A percentile compares a stretch with the other conserved stretches of the same genome.
Evolutionary conservation across 2,888 invertebrate species (phyloP).

Genomic region (Tenthredo amoena): DNA sequence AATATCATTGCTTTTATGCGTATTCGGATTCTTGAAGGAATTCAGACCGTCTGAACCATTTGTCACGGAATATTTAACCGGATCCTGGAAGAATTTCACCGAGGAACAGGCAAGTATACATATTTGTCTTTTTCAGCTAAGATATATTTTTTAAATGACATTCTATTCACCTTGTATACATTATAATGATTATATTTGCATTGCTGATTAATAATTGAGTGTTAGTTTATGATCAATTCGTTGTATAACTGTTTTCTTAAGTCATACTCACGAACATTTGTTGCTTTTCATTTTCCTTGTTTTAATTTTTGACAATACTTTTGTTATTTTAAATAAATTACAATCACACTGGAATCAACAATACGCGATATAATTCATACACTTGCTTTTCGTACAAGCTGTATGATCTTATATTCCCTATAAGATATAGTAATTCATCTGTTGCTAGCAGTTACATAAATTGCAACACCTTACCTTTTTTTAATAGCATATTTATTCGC

Average conservation of each 20-base stretch:
- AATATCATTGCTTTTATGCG: constrained; percentile 86
- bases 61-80: constrained; percentile 88
- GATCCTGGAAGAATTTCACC: constrained; percentile 89
- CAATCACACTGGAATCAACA: neutral
- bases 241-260: neutral
- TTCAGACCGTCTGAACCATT: constrained; percentile 93
- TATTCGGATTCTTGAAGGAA: constrained; percentile 91
- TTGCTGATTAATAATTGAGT: neutral
- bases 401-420: too few species aligned
- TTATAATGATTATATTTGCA: neutral
- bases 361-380: neutral
- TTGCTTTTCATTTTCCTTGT: neutral
- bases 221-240: neutral
- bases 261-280: neutral
- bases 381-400: neutral
- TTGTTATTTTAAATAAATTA: neutral
- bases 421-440: neutral
- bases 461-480: neutral
- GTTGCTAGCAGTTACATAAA: constrained; percentile 21
- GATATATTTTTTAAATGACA: constrained; percentile 22
- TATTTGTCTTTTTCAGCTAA: neutral
- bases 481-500: neutral
- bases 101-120: constrained; percentile 80
- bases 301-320: neutral
- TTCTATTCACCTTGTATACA: constrained; percentile 26